Evolutionary conservation across 2,888 invertebrate species (phyloP), one percentile per base, ranked within the genome.

Genomic region (Camponotus fellah): DNA sequence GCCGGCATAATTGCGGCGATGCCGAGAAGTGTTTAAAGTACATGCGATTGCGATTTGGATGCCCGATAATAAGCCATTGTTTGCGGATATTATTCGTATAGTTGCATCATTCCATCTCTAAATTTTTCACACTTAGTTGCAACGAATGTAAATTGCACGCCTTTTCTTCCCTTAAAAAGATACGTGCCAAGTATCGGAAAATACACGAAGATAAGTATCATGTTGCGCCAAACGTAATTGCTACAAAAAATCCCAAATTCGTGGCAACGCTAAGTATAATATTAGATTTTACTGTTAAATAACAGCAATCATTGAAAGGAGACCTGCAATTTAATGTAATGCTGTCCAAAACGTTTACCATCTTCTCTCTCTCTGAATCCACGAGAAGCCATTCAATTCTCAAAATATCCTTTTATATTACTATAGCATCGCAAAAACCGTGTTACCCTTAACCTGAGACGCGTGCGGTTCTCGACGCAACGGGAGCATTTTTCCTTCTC

Each of bases 41-140:
- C 79, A 80, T 80, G 72, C 72, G 60, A 80, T 80, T 60, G 79
- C 74, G 79, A 80, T 80, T 80, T 72, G 72, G 58, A 37, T 43
- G 46, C 43, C 46, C 60, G 79, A 80, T 80, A 80, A 80, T 72
- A 60, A 80, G 79, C 79, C 74, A 80, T 80, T 80, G 79, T 80
- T 60, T 80, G 72, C 72, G 79, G 46, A 80, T 72, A 46, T 80
- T 72, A 69, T 17, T 80, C 79, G 26, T 60, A 79, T 40, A 79
- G 72, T 80, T 72, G 37, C 60, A 72, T 60, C 60, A 58, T 72
- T 80, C 43, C 32, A 26, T 79, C 32, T 71, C 60, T 79, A 60
- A 79, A 79, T 60, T 80, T 79, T 80, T 80, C 74, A 43, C 74
- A 72, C 72, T 80, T 72, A 34, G 58, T 58, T 58, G 12, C 56